Percentiles rank a stretch among this genome's conserved stretches.
Conservation (phyloP, 2,797 vertebrate species). For the Poeciliopsis presidionis region DNA sequence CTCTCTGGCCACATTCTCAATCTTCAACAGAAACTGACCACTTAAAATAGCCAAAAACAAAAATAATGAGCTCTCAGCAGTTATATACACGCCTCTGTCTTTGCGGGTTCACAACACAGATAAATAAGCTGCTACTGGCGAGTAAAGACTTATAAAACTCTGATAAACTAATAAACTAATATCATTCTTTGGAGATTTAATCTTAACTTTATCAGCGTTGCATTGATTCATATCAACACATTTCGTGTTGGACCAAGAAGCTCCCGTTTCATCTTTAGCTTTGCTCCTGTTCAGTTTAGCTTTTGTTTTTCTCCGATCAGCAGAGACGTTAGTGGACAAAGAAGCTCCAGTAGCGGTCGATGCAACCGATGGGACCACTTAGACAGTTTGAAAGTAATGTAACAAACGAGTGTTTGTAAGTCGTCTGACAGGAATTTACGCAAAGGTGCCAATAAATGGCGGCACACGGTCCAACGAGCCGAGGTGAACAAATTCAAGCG, state of each 20-base stretch:
- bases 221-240: neutral
- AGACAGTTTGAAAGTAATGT: slow-evolving; percentile 5
- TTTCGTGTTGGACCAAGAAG: neutral
- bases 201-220: neutral
- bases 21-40: neutral
- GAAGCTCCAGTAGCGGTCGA: neutral
- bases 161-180: neutral
- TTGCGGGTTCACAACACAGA: neutral
- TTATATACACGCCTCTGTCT: neutral
- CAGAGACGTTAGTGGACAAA: neutral
- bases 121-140: neutral
- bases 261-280: neutral
- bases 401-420: slow-evolving; percentile 10
- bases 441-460: neutral
- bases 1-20: neutral
- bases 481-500: neutral
- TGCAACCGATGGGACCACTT: neutral
- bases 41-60: neutral
- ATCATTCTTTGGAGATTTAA: neutral
- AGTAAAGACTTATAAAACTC: neutral
- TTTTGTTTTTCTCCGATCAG: neutral
- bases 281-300: neutral
- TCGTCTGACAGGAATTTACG: slow-evolving; percentile 3
- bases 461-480: neutral
- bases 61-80: neutral